These are phyloP conservation scores for Ophioninae sp. DNA, from an alignment of 2,888 invertebrate genomes.

Conservation along the genomic window DNA sequence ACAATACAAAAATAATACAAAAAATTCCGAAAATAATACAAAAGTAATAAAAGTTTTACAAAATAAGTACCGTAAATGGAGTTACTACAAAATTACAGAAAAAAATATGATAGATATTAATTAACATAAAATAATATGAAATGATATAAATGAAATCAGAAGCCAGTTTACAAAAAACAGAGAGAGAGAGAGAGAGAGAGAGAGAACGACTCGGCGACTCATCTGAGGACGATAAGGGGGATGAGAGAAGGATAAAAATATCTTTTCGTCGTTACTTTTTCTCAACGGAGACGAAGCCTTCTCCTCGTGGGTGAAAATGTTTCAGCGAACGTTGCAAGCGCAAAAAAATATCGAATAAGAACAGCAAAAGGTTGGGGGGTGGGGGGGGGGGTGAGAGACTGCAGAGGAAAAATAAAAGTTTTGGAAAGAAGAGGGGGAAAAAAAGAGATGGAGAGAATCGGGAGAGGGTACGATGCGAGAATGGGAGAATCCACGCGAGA, in stretches of 20 bases:
- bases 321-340: conserved; percentile 53
- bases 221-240: too few relatives aligned
- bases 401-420: conserved; percentile 44
- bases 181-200: conserved; percentile 3
- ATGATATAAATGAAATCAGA: too few relatives aligned
- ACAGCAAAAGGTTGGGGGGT: conserved; percentile 51
- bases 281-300: conserved; percentile 60
- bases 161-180: too few relatives aligned
- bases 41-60: too few relatives aligned
- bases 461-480: conserved; percentile 53
- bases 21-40: too few relatives aligned
- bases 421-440: conserved; percentile 37
- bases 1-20: too few relatives aligned
- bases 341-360: conserved; percentile 26
- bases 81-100: too few relatives aligned
- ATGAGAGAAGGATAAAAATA: conserved; percentile 59
- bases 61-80: too few relatives aligned
- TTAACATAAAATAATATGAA: too few relatives aligned
- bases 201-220: not conserved
- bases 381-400: conserved; percentile 40
- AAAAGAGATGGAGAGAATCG: conserved; percentile 60
- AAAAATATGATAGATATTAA: too few relatives aligned
- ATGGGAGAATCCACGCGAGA: conserved; percentile 15
- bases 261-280: conserved; percentile 69
- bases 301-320: conserved; percentile 60